These are phyloP conservation scores for Eupristina koningsbergeri DNA, from an alignment of 1,140 invertebrate genomes.

Conservation along the genomic window DNA sequence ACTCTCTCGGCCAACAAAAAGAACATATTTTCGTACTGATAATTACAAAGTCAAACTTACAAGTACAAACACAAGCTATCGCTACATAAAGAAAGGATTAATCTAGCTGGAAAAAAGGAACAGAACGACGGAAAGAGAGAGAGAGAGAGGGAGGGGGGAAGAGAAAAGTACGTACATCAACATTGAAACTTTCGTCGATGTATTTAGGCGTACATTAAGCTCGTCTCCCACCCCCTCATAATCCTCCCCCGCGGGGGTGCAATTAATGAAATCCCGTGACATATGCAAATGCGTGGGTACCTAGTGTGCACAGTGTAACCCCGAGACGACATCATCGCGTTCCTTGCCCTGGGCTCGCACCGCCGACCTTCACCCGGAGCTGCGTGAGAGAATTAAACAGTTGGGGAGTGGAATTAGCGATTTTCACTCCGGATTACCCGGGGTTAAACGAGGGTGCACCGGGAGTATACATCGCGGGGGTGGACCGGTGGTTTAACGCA, in stretches of 20 bases:
- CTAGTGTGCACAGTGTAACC: neutral
- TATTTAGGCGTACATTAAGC: slow-evolving; percentile 1
- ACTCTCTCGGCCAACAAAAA: neutral
- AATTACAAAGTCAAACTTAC: slow-evolving; percentile 34
- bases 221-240: neutral
- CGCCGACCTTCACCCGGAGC: slow-evolving; percentile 8
- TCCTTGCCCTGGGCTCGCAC: neutral
- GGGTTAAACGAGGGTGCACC: neutral
- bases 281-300: slow-evolving; percentile 44
- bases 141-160: neutral
- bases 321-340: neutral
- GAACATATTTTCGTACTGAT: slow-evolving; percentile 25
- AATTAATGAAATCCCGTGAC: slow-evolving; percentile 51
- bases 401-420: slow-evolving; percentile 46
- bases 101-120: neutral
- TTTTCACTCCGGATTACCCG: slow-evolving; percentile 45
- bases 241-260: slow-evolving; percentile 19
- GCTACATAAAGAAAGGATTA: slow-evolving; percentile 23
- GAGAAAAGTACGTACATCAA: slow-evolving; percentile 8
- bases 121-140: neutral
- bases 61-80: slow-evolving; percentile 19
- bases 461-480: no score
- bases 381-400: slow-evolving; percentile 28
- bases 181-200: slow-evolving; percentile 34
- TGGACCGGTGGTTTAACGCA: neutral